phyloP scores from a whole-genome alignment of 2,797 vertebrate genomes.

The Oreochromis grahami region DNA sequence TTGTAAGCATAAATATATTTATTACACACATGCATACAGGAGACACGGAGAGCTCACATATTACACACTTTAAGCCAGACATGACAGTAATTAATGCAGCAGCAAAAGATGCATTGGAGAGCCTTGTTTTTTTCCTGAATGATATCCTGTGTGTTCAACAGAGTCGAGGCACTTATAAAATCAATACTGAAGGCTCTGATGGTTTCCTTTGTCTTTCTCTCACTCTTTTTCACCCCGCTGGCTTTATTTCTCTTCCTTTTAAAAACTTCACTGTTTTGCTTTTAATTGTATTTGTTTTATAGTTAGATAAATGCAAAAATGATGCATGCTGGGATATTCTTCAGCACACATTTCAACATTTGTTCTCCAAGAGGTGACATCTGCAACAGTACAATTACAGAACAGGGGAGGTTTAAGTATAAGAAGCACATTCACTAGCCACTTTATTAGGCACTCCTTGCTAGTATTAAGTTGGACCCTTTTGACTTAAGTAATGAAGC shows the following conservation, averaged over 20 bases:
- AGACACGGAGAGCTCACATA: slow-evolving; percentile 9
- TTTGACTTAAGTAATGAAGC: neutral
- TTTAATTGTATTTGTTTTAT: neutral
- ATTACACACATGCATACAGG: neutral
- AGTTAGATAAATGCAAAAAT: neutral
- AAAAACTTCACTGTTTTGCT: slow-evolving; percentile 1
- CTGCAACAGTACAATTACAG: rapidly evolving
- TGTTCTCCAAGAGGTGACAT: neutral
- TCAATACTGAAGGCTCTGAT: slow-evolving; percentile 46
- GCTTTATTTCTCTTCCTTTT: neutral
- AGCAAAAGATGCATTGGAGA: slow-evolving; percentile 31
- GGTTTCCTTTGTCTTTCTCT: neutral
- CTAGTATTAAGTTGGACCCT: neutral
- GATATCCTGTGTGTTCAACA: slow-evolving; percentile 45
- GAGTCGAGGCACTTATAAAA: slow-evolving; percentile 57
- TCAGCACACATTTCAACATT: neutral
- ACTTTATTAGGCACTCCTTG: neutral
- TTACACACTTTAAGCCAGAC: slow-evolving; percentile 16
- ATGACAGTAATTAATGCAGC: slow-evolving; percentile 52
- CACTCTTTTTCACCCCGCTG: neutral
- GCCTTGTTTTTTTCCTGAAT: slow-evolving; percentile 23
- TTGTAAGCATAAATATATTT: neutral
- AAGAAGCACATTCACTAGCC: neutral
- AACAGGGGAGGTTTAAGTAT: rapidly evolving
- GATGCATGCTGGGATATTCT: neutral